Base-by-base conservation (phyloP, 1,140 invertebrate genomes). In the Zaprionus vittiger region DNA sequence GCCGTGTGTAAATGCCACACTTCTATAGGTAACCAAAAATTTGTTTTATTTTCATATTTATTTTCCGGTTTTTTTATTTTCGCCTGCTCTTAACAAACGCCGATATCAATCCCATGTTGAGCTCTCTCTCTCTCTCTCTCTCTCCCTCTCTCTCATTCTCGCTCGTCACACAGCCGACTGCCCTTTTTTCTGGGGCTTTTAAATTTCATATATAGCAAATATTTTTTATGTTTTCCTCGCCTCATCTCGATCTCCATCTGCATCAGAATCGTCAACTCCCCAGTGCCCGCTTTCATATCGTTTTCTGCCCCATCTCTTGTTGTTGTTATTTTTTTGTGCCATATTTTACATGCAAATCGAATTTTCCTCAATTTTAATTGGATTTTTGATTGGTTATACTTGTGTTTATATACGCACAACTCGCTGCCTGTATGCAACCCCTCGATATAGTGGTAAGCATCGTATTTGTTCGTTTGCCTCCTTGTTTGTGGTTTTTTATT, bases 351-450 rank as follows among this genome's bases (percentile, higher is more conserved):
- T 92, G 91, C 87, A 92, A 92, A 92, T 92, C 91, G 91, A 92
- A 92, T 92, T 92, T 92, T 91, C 83, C 91, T 92, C 91, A 92
- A 92, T 92, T 92, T 92, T 92, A 92, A 92, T 92, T 92, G 91
- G 91, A 92, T 92, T 92, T 92, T 92, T 92, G 91, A 92, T 92
- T 92, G 91, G 91, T 92, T 92, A 89, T 92, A 87, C 83, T 89
- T 90, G 86, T 91, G 83, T 91, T 84, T 91, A 89, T 91, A 86
- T 91, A 90, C 79, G 79, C 81, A 90, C 79, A 90, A 76, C 83
- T 73, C 82, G 71, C 80, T 81, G 68, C 44, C 57, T 20, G 68
- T 63, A 63, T 76, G 71, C 74, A 76, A 57, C 47, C 67, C 71
- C 49, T 28, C 17, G 6, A 52, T 41, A 47, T 49, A 55, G 47